These are phyloP conservation scores for Festucalex cinctus DNA, from an alignment of 2,113 vertebrate genomes.

Conservation along the genomic window DNA sequence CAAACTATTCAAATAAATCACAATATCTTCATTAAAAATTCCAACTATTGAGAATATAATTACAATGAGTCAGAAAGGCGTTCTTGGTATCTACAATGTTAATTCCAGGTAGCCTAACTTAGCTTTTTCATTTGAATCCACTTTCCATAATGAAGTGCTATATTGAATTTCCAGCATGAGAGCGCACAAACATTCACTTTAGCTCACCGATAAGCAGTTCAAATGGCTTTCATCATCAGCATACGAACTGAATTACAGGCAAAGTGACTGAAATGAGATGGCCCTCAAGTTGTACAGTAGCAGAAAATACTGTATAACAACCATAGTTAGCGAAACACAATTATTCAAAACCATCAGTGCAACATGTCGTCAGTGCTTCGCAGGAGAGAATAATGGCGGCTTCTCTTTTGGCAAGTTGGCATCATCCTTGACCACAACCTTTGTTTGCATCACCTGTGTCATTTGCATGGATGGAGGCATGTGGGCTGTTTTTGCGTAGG, in stretches of 20 bases:
- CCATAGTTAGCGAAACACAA: not conserved
- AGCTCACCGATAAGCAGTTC: not conserved
- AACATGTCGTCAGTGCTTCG: not conserved
- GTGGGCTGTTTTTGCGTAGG: constrained; percentile 49
- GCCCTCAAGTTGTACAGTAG: not conserved
- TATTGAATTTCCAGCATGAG: not conserved
- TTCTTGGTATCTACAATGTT: too few relatives aligned
- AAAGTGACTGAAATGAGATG: not conserved
- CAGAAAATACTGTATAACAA: not conserved
- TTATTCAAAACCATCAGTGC: not conserved
- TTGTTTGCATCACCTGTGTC: constrained; percentile 6
- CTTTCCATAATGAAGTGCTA: too few relatives aligned
- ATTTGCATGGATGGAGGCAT: constrained; percentile 35
- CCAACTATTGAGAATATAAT: too few relatives aligned
- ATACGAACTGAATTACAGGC: not conserved
- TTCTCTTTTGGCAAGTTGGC: constrained; percentile 4
- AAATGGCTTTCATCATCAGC: not conserved
- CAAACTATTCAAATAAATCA: too few relatives aligned
- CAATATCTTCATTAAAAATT: too few relatives aligned
- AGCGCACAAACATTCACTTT: not conserved
- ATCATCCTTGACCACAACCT: not conserved
- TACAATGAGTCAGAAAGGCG: too few relatives aligned
- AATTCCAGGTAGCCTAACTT: too few relatives aligned
- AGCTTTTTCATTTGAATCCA: too few relatives aligned
- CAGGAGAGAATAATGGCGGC: not conserved